phyloP scores from a whole-genome alignment of 2,888 invertebrate genomes.

The Lutraria lutraria region DNA sequence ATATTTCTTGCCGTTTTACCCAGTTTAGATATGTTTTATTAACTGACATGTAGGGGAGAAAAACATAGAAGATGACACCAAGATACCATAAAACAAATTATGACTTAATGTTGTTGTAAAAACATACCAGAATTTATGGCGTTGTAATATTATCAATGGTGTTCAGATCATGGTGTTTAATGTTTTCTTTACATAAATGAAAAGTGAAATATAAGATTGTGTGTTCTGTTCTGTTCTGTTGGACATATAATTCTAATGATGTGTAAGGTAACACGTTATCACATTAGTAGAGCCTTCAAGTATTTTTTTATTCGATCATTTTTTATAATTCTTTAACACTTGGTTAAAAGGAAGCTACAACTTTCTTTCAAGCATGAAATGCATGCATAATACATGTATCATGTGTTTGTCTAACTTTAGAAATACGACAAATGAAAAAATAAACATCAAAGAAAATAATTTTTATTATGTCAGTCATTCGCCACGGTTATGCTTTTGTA shows the following conservation, averaged over 20 bases:
- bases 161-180: not conserved
- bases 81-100: not conserved
- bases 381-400: too few relatives aligned
- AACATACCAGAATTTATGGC: not conserved
- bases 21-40: not conserved
- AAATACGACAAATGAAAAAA: too few relatives aligned
- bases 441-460: too few relatives aligned
- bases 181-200: constrained; percentile 6
- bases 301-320: too few relatives aligned
- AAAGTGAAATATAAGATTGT: not conserved
- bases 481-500: too few relatives aligned
- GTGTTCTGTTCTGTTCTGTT: not conserved
- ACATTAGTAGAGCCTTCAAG: not conserved
- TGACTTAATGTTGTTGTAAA: not conserved
- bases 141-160: not conserved
- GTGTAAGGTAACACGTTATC: not conserved
- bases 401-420: too few relatives aligned
- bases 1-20: not conserved
- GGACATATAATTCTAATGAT: not conserved
- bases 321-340: too few relatives aligned
- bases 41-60: not conserved
- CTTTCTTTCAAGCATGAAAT: too few relatives aligned
- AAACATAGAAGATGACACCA: not conserved
- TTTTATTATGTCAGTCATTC: too few relatives aligned
- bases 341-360: too few relatives aligned